These are phyloP conservation scores for Sisyra nigra DNA, from an alignment of 2,888 invertebrate species.

Conservation along the genomic window DNA sequence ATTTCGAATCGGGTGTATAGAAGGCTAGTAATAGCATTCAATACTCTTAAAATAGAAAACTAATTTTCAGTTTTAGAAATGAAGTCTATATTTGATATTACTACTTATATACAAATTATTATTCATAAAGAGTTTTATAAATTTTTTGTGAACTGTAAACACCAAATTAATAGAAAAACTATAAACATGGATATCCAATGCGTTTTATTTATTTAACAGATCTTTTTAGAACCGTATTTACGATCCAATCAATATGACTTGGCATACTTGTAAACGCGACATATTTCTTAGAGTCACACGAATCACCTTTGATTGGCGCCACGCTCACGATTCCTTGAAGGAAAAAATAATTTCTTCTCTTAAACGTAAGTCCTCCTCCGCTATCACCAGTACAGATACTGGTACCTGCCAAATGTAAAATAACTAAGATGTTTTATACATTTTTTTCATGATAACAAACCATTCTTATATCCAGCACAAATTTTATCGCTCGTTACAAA, in stretches of 20 bases:
- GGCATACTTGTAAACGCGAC: neutral
- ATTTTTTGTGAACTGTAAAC: no score
- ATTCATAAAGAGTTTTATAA: no score
- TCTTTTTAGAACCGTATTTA: neutral
- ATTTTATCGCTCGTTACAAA: constrained; percentile 21
- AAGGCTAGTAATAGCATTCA: no score
- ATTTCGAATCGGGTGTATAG: no score
- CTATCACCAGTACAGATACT: constrained; percentile 6
- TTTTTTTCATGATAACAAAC: neutral
- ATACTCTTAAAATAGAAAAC: no score
- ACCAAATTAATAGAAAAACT: no score
- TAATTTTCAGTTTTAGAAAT: no score
- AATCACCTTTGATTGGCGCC: constrained; percentile 2
- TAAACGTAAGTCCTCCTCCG: constrained; percentile 3
- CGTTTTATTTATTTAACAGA: no score
- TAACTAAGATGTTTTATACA: neutral
- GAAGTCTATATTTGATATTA: no score
- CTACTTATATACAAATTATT: no score
- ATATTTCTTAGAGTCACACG: constrained; percentile 3
- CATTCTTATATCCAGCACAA: constrained; percentile 17
- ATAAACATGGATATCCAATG: no score
- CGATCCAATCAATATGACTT: constrained; percentile 1
- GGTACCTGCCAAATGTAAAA: neutral
- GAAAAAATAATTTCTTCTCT: neutral
- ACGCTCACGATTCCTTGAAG: constrained; percentile 5